Evolutionary conservation across 2,888 invertebrate species (phyloP).

Genomic region (Ormyrus labotus): DNA sequence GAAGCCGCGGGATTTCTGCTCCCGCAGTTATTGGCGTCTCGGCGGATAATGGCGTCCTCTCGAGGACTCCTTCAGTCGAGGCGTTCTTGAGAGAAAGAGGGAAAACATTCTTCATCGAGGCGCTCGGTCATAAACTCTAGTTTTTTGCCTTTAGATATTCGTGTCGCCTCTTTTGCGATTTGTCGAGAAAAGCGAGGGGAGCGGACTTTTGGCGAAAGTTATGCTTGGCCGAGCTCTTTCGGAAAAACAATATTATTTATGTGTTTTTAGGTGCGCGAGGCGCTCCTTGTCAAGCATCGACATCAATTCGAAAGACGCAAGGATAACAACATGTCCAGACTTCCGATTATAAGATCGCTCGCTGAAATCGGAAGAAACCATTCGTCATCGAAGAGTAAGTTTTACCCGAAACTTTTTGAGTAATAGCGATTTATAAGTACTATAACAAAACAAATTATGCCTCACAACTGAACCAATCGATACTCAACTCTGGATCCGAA

Average conservation of each 20-base stretch:
- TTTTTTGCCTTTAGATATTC: too few relatives aligned
- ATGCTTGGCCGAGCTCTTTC: not conserved
- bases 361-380: conserved; percentile 97
- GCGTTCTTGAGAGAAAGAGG: too few relatives aligned
- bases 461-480: conserved; percentile 46
- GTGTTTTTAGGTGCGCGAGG: conserved; percentile 81
- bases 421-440: conserved; percentile 15
- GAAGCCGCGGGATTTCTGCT: too few relatives aligned
- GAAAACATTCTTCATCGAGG: too few relatives aligned
- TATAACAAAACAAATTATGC: conserved; percentile 57
- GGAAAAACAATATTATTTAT: not conserved
- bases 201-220: not conserved
- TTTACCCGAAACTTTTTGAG: conserved; percentile 1
- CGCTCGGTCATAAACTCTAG: too few relatives aligned
- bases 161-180: too few relatives aligned
- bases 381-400: conserved; percentile 96
- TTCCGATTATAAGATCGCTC: conserved; percentile 93
- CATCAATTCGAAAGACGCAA: conserved; percentile 93
- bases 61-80: too few relatives aligned
- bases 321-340: conserved; percentile 85
- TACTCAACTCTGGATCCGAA: conserved; percentile 47
- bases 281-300: conserved; percentile 90
- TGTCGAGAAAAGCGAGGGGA: not conserved
- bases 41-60: too few relatives aligned
- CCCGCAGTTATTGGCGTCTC: too few relatives aligned